Base-by-base conservation (phyloP, 1,140 invertebrate genomes). In the Druon quercuslanigerum region DNA sequence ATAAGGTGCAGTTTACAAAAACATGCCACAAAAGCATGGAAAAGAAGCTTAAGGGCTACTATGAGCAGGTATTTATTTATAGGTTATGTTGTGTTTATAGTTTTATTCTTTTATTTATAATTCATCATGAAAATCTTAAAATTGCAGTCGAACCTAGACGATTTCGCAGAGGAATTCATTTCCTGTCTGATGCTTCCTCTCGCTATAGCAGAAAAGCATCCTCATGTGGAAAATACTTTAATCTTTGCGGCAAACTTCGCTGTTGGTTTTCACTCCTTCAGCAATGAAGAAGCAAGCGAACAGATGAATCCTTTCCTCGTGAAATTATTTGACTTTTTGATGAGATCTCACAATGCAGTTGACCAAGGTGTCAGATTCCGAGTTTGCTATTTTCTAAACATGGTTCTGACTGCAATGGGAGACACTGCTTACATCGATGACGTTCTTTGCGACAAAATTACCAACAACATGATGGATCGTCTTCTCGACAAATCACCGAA, bases 401-500 rank as follows among this genome's bases (percentile, higher is more conserved):
- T 95, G 80, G 91, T 97, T 25, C 89, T 97, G 3, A 93, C 93
- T 51, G 93, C 94, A 54, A 92, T 97, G 82, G 95, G 95, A 5
- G 94, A 96, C 72, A 93, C 96, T 85, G 96, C 96, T 2, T 93
- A 93, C 2, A 92, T 97, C 5, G 95, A 96, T 83, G 95, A 96
- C 91, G 92, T 93, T 3, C 88, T 96, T 1, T 97, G 94, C 87
- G 94, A 96, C 79, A 93, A 93, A 77, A 94, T 97, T 50, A 93
- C 94, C 57, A 89, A 92, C 16, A 93, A 92, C 51, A 96, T 97
- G 95, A 91, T 95, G 11, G 92, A 94, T 40, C 86, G 95, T 51
- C 89, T 96, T 6, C 89, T 95, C 90, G 96, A 96, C 84, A 94
- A 93, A 46, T 93, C 94, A n/a, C 92, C 95, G 6, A 93, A 93